Percentiles rank a stretch among this genome's conserved stretches.
phyloP scores from a whole-genome alignment of 2,113 vertebrate genomes.

The Psettodes erumei region DNA sequence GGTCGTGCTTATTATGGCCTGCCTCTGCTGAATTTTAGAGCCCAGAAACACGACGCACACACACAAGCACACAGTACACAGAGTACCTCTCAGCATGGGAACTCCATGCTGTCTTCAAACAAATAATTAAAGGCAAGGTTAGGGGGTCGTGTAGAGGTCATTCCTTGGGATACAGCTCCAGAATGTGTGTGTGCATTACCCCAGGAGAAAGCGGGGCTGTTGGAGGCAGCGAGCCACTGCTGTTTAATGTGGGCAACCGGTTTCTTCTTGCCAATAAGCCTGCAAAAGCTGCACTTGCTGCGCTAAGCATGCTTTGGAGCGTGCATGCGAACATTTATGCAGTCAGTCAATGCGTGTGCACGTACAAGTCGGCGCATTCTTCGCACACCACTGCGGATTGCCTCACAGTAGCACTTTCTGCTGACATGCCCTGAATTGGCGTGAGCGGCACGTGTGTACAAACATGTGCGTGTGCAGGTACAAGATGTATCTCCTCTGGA shows the following conservation, averaged over 20 bases:
- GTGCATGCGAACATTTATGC: conserved; percentile 50
- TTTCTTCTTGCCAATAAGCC: conserved; percentile 58
- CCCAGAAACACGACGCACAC: conserved; percentile 60
- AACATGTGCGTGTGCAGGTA: not conserved
- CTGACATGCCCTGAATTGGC: conserved; percentile 37
- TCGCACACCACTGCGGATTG: conserved; percentile 51
- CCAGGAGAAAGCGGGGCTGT: conserved; percentile 53
- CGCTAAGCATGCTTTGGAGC: conserved; percentile 43
- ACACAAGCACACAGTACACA: conserved; percentile 73
- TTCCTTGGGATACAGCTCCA: conserved; percentile 94
- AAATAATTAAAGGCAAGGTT: conserved; percentile 99
- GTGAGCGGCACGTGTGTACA: not conserved
- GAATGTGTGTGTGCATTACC: conserved; percentile 96
- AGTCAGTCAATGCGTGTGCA: conserved; percentile 46
- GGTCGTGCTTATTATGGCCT: conserved; percentile 89
- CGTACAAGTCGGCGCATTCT: conserved; percentile 55
- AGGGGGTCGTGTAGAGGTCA: conserved; percentile 95
- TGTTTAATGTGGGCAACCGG: conserved; percentile 68
- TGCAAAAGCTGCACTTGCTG: conserved; percentile 47
- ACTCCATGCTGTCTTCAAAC: conserved; percentile 99
- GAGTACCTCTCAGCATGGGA: conserved; percentile 92
- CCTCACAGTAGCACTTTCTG: conserved; percentile 43
- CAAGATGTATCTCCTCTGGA: not conserved
- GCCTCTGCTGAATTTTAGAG: conserved; percentile 78
- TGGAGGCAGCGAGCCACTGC: conserved; percentile 45